phyloP scores from a whole-genome alignment of 2,888 invertebrate genomes.

The Peribatodes rhomboidaria region DNA sequence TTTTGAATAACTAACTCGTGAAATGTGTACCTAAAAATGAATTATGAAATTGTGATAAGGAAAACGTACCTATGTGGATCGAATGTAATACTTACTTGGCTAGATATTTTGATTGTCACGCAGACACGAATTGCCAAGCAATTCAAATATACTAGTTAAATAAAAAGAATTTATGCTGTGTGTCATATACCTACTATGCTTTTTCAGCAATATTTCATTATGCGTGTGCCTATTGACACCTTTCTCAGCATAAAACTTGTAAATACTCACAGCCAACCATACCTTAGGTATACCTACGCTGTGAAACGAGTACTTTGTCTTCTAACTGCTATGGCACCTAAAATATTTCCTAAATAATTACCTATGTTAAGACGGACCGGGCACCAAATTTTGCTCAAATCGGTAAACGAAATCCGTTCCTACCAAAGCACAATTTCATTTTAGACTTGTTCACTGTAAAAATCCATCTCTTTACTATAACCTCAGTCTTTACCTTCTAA shows the following conservation, averaged over 20 bases:
- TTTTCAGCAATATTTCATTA: background rate
- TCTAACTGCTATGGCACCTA: slow-evolving; percentile 1
- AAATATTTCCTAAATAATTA: background rate
- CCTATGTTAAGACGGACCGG: slow-evolving; percentile 2
- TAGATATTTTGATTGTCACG: slow-evolving; percentile 8
- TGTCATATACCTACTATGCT: background rate
- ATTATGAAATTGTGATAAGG: slow-evolving; percentile 34
- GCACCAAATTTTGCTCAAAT: slow-evolving; percentile 68
- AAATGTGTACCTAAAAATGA: slow-evolving; percentile 28
- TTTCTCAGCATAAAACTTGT: background rate
- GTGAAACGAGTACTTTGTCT: background rate
- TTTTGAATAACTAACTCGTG: slow-evolving; percentile 4
- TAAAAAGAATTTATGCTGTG: background rate
- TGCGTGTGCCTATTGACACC: background rate
- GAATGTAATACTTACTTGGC: slow-evolving; percentile 6
- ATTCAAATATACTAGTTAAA: slow-evolving; percentile 17
- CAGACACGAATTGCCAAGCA: slow-evolving; percentile 28
- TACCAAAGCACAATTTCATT: slow-evolving; percentile 63
- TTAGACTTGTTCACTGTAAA: slow-evolving; percentile 49
- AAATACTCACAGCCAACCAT: background rate
- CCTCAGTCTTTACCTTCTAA: slow-evolving; percentile 47
- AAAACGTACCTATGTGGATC: slow-evolving; percentile 17
- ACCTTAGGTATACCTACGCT: background rate
- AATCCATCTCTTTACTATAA: slow-evolving; percentile 36
- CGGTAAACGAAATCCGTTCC: slow-evolving; percentile 69